Conservation (phyloP, 2,113 vertebrate genomes). For the Hemiprocne comata region DNA sequence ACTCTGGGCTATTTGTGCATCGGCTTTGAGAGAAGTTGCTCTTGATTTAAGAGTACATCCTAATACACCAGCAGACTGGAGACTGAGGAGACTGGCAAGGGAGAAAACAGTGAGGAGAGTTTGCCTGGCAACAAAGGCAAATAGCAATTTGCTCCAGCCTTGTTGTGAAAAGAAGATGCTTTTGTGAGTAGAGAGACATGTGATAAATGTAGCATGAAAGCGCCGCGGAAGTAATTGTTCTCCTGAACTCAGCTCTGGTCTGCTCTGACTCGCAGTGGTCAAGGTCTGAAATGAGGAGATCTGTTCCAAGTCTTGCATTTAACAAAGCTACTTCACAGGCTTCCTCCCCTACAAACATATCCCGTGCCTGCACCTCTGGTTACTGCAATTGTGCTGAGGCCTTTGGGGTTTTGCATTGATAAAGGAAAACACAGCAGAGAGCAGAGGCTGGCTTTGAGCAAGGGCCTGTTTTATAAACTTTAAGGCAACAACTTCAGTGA, state of each 20-base stretch:
- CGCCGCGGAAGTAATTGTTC: neutral
- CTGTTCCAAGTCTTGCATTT: neutral
- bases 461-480: too few relatives aligned
- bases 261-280: neutral
- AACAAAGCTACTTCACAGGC: neutral
- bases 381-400: neutral
- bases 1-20: neutral
- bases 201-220: neutral
- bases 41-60: conserved; percentile 17
- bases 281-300: neutral
- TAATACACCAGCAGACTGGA: neutral
- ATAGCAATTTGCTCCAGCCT: neutral
- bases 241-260: neutral
- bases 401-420: neutral
- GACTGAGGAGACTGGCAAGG: neutral
- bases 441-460: neutral
- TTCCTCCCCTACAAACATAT: neutral
- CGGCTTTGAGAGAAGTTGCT: neutral
- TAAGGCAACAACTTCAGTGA: neutral
- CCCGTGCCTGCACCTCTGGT: neutral
- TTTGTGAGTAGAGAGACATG: conserved; percentile 5
- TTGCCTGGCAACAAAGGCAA: conserved; percentile 27
- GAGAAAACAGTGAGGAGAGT: neutral
- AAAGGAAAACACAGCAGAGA: neutral
- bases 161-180: conserved; percentile 26